Evolutionary conservation across 2,113 vertebrate species (phyloP).

Genomic region (Natator depressus): DNA sequence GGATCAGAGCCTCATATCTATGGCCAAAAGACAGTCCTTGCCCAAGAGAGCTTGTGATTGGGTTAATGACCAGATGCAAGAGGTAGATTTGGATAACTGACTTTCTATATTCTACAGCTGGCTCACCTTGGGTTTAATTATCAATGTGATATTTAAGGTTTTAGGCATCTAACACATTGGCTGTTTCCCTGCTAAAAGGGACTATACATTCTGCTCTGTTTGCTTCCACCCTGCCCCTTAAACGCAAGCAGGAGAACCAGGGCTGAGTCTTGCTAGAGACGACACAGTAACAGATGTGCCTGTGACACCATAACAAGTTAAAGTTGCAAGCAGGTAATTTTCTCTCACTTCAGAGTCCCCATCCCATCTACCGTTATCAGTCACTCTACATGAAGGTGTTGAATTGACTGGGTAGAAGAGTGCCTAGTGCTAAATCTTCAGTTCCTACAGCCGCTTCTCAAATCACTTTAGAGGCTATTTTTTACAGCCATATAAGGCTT

Average conservation of each 20-base stretch:
- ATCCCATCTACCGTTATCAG: neutral
- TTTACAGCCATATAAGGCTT: neutral
- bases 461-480: neutral
- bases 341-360: neutral
- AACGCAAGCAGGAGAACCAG: accelerated
- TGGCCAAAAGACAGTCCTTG: neutral
- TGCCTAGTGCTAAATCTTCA: neutral
- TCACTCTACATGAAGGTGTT: neutral
- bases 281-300: neutral
- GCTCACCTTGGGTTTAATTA: conserved; percentile 21
- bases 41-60: neutral
- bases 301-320: neutral
- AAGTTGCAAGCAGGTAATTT: neutral
- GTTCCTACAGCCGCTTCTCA: neutral
- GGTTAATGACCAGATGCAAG: neutral
- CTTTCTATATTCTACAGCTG: neutral
- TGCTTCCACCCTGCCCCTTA: neutral
- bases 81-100: accelerated
- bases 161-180: neutral
- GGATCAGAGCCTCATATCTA: neutral
- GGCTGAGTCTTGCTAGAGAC: neutral
- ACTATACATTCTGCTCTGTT: neutral
- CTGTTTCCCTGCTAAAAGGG: neutral
- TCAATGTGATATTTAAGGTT: neutral
- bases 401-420: neutral